phyloP scores from a whole-genome alignment of 1,140 invertebrate species.

The Heliconius congener region DNA sequence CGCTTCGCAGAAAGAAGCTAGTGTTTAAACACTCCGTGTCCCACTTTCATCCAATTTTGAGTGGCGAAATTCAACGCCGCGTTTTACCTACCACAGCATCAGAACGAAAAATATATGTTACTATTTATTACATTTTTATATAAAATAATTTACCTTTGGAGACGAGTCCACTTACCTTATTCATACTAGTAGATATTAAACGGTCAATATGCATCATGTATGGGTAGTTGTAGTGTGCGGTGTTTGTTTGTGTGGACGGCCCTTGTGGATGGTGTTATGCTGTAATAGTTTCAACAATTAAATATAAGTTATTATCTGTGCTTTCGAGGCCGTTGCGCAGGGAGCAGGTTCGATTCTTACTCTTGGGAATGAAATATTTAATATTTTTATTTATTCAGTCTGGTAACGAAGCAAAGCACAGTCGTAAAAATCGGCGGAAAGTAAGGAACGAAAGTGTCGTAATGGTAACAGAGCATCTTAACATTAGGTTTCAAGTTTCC shows the following conservation, averaged over 20 bases:
- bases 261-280: constrained; percentile 44
- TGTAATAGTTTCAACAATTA: constrained; percentile 26
- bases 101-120: background rate
- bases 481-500: background rate
- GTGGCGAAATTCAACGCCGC: no score
- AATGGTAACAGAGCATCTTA: no score
- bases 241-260: constrained; percentile 34
- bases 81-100: no score
- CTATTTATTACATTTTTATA: background rate
- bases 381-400: no score
- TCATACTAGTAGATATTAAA: constrained; percentile 58
- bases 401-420: no score
- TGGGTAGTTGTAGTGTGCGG: constrained; percentile 40
- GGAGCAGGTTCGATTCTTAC: no score
- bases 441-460: background rate
- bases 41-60: no score
- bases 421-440: background rate
- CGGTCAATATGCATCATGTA: constrained; percentile 70
- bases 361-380: no score
- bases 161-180: constrained; percentile 38
- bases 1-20: no score
- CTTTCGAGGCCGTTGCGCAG: no score
- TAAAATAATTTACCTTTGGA: background rate
- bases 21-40: no score
- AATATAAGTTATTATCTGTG: background rate